Conservation (phyloP, 2,797 vertebrate genomes). For the Bradypodion ventrale region DNA sequence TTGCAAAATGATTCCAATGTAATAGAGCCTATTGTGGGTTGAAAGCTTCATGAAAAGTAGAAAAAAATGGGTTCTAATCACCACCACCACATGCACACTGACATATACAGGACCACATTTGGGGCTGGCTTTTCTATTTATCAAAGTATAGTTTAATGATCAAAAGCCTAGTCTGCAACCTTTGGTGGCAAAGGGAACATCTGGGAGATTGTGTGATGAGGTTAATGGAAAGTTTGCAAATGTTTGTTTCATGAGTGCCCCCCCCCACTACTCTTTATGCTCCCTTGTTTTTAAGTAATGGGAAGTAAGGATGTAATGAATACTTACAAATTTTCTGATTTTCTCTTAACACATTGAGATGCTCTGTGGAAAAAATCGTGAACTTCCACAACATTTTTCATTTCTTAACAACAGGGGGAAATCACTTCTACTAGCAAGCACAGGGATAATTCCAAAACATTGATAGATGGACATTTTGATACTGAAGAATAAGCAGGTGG, state of each 20-base stretch:
- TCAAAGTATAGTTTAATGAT: neutral
- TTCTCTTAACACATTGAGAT: no score
- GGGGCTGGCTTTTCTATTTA: neutral
- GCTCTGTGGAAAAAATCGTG: no score
- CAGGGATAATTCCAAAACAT: no score
- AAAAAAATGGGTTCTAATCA: accelerated
- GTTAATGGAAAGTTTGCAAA: neutral
- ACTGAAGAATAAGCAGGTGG: no score
- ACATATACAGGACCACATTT: accelerated
- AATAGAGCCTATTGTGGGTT: conserved; percentile 22
- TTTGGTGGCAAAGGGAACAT: neutral
- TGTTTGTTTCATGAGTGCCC: neutral
- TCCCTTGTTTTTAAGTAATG: neutral
- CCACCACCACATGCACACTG: neutral
- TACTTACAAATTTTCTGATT: no score
- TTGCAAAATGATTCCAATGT: neutral
- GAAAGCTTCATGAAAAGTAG: neutral
- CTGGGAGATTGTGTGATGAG: neutral
- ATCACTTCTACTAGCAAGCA: no score
- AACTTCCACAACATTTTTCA: no score
- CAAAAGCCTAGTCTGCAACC: neutral
- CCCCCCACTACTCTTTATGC: neutral
- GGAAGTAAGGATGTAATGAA: no score
- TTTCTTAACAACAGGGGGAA: no score
- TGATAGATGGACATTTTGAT: no score